Evolutionary conservation across 2,113 vertebrate genomes (phyloP).

Genomic region (Megaceryle maxima): DNA sequence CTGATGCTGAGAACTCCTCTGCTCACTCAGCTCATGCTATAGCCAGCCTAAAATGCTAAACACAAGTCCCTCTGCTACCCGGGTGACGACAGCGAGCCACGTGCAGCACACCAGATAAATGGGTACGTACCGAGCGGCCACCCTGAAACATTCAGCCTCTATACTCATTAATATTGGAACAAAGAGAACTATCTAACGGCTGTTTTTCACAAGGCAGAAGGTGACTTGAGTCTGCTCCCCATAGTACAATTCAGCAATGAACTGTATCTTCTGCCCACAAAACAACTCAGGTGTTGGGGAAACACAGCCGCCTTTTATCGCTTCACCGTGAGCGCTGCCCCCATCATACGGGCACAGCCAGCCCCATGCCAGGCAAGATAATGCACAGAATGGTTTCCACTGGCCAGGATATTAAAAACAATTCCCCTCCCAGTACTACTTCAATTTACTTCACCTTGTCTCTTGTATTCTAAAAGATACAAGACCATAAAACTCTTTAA

Average conservation of each 20-base stretch:
- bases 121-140: fast-evolving
- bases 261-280: too few species aligned
- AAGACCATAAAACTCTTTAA: not conserved
- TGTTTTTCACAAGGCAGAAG: too few species aligned
- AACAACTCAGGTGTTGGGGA: too few species aligned
- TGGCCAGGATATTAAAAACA: not conserved
- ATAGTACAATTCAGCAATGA: too few species aligned
- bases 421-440: not conserved
- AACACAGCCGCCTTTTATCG: not conserved
- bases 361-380: fast-evolving
- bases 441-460: not conserved
- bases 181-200: too few species aligned
- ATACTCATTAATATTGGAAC: too few species aligned
- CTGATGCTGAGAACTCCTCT: not conserved
- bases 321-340: not conserved
- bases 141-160: not conserved
- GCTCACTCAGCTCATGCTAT: not conserved
- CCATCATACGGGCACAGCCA: not conserved
- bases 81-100: too few species aligned
- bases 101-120: fast-evolving
- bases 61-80: fast-evolving
- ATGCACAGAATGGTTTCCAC: not conserved
- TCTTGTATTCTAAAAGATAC: not conserved
- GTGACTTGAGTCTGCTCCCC: not conserved
- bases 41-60: not conserved